Percentiles rank a stretch among this genome's conserved stretches.
phyloP scores from a whole-genome alignment of 2,113 vertebrate genomes.

The Engystomops pustulosus region DNA sequence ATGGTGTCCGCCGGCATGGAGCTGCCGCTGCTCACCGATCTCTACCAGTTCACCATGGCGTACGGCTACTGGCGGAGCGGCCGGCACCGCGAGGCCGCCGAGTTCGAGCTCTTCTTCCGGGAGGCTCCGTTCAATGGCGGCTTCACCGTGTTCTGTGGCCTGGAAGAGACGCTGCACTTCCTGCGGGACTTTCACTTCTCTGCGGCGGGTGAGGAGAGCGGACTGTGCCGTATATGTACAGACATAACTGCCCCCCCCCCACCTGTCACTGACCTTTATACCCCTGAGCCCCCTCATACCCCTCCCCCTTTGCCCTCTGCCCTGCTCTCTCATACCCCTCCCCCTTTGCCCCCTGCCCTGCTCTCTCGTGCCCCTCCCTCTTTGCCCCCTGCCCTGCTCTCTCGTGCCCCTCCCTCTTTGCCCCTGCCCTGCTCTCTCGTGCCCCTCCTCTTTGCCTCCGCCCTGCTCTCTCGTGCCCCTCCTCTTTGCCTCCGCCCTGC shows the following conservation, averaged over 20 bases:
- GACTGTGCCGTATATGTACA: no score
- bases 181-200: conserved; percentile 78
- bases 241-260: neutral
- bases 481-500: no score
- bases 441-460: neutral
- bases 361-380: no score
- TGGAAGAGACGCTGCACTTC: conserved; percentile 81
- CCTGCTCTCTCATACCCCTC: neutral
- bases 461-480: neutral
- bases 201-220: conserved; percentile 74
- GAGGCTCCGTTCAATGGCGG: conserved; percentile 82
- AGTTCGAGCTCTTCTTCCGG: conserved; percentile 90
- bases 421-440: neutral
- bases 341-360: neutral
- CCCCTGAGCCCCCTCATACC: no score
- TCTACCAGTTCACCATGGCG: conserved; percentile 91
- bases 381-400: no score
- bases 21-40: conserved; percentile 82
- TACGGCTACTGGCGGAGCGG: conserved; percentile 88
- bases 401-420: neutral
- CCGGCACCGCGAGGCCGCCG: conserved; percentile 76
- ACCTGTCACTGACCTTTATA: no score
- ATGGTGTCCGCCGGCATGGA: conserved; percentile 40
- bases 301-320: no score
- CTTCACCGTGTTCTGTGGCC: conserved; percentile 80